A percentile compares a stretch with the other conserved stretches of the same genome.
Conservation (phyloP, 2,797 vertebrate species). For the Rallus crepitans region DNA sequence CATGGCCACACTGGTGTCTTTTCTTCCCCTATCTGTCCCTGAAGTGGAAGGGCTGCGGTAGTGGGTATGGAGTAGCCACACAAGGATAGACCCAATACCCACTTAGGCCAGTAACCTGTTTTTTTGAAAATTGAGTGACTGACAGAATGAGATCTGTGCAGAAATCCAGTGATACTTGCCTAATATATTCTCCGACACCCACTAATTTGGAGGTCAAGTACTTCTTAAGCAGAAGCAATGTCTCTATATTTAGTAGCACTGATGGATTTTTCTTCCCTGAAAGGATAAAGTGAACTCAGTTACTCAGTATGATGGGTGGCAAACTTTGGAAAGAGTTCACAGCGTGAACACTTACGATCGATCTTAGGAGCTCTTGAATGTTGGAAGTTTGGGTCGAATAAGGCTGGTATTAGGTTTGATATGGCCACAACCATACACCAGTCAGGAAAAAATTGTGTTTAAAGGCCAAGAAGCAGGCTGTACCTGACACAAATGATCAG, state of each 20-base stretch:
- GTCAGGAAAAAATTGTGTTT: not conserved
- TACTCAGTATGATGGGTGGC: constrained; percentile 1
- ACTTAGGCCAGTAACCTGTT: not conserved
- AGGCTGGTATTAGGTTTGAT: not conserved
- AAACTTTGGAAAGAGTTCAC: constrained; percentile 22
- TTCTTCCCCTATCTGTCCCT: not conserved
- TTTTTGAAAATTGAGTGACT: not conserved
- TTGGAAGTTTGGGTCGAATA: not conserved
- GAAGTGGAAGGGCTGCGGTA: not conserved
- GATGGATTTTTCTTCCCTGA: constrained; percentile 47
- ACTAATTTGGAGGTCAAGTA: constrained; percentile 48
- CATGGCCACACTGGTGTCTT: not conserved
- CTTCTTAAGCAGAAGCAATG: constrained; percentile 31
- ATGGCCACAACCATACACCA: not conserved
- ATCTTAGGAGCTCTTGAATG: not conserved
- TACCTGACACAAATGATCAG: not conserved
- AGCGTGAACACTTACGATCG: not conserved
- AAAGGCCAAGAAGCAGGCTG: not conserved
- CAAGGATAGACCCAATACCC: not conserved
- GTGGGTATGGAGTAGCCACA: not conserved
- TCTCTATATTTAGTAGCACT: constrained; percentile 44
- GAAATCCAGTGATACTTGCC: not conserved
- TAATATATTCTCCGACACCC: constrained; percentile 12
- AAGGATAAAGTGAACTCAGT: constrained; percentile 36
- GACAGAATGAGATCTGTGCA: not conserved